These are phyloP conservation scores for Sceloporus undulatus DNA, from an alignment of 2,113 vertebrate species.

Conservation along the genomic window DNA sequence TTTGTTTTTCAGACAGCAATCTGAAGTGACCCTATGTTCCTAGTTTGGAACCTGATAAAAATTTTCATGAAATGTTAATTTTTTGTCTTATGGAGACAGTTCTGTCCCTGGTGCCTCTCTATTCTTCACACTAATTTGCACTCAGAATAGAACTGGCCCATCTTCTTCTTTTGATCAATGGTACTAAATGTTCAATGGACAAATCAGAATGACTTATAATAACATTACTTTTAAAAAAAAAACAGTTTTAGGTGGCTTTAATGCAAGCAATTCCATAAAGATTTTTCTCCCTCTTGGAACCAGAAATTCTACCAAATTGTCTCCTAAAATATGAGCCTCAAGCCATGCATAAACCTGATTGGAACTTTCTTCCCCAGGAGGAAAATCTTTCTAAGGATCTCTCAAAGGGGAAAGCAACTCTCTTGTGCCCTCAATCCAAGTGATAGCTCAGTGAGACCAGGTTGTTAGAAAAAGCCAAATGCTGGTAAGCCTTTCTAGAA, in stretches of 20 bases:
- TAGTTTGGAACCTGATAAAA: conserved; percentile 7
- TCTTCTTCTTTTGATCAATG: not conserved
- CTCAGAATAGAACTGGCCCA: not conserved
- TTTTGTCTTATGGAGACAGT: not conserved
- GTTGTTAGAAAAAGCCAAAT: too few relatives aligned
- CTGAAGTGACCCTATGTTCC: not conserved
- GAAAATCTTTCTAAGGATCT: too few relatives aligned
- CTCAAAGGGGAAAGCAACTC: too few relatives aligned
- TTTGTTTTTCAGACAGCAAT: not conserved
- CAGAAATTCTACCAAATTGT: too few relatives aligned
- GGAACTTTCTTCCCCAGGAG: too few relatives aligned
- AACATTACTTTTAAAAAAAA: conserved; percentile 41
- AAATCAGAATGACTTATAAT: conserved; percentile 14
- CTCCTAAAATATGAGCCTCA: too few relatives aligned
- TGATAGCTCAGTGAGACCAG: too few relatives aligned
- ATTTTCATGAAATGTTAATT: conserved; percentile 4
- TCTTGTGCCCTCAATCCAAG: too few relatives aligned
- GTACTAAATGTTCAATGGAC: conserved; percentile 22
- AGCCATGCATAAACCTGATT: too few relatives aligned
- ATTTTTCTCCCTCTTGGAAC: not conserved
- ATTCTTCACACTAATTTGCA: not conserved
- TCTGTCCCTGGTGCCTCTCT: not conserved
- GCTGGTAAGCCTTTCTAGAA: too few relatives aligned
- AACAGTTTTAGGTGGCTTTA: conserved; percentile 40
- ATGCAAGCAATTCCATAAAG: conserved; percentile 35